Conservation (phyloP, 2,113 vertebrate genomes). For the Dasyurus viverrinus region DNA sequence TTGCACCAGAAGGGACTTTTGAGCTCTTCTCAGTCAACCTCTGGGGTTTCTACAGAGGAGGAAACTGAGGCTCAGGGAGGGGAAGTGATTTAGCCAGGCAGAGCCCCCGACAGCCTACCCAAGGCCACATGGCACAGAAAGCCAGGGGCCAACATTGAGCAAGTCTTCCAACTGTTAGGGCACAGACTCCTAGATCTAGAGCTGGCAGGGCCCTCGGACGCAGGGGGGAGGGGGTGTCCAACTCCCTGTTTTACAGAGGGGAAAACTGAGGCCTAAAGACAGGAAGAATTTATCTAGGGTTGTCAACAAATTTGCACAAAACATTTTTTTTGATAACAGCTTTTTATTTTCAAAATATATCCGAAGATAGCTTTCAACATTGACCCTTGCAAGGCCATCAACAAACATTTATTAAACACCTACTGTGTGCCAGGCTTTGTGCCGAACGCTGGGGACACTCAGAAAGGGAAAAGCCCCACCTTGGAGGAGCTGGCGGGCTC, state of each 20-base stretch:
- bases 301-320: neutral
- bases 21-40: neutral
- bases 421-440: neutral
- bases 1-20: neutral
- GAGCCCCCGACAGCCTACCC: neutral
- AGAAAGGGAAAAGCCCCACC: neutral
- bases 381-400: neutral
- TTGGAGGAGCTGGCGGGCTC: neutral
- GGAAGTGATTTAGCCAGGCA: neutral
- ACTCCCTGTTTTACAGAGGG: neutral
- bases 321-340: too few species aligned
- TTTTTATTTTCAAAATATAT: too few species aligned
- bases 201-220: neutral
- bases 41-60: neutral
- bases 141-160: neutral
- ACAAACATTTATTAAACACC: neutral
- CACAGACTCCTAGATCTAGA: too few species aligned
- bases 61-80: neutral
- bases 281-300: neutral
- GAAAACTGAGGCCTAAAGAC: neutral
- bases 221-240: neutral
- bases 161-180: neutral
- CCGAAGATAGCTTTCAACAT: too few species aligned
- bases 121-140: neutral
- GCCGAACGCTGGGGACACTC: neutral